A percentile compares a stretch with the other conserved stretches of the same genome.
These are phyloP conservation scores for Papilio xuthus DNA, from an alignment of 1,140 invertebrate genomes.

Conservation along the genomic window DNA sequence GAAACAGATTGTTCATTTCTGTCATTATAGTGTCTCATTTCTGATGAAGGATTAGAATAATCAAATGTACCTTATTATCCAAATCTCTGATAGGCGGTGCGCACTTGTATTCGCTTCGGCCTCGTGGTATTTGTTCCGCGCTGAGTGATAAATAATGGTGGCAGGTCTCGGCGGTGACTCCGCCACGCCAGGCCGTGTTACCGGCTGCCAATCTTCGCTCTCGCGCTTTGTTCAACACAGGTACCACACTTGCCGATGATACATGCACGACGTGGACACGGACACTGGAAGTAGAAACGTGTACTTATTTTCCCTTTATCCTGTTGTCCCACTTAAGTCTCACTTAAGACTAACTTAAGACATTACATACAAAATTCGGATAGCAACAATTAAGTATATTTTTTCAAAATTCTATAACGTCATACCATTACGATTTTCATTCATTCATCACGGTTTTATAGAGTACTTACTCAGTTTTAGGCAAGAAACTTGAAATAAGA, in stretches of 20 bases:
- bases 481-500: conserved; percentile 82
- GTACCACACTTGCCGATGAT: conserved; percentile 83
- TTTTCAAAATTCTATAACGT: too few relatives aligned
- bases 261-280: conserved; percentile 88
- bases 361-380: too few relatives aligned
- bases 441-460: neutral
- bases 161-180: conserved; percentile 87
- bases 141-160: conserved; percentile 87
- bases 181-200: conserved; percentile 59
- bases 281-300: conserved; percentile 68
- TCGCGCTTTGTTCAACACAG: conserved; percentile 62
- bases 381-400: too few relatives aligned
- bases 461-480: conserved; percentile 81
- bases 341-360: neutral
- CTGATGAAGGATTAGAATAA: neutral
- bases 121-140: conserved; percentile 84
- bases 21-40: too few relatives aligned
- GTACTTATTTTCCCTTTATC: neutral
- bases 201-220: conserved; percentile 46
- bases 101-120: conserved; percentile 87
- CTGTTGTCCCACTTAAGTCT: neutral
- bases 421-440: too few relatives aligned
- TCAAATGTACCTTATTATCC: conserved; percentile 81
- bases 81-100: conserved; percentile 86
- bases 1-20: neutral